Evolutionary conservation across 1,140 invertebrate species (phyloP).

Genomic region (Ceratoteleas bidentatus): DNA sequence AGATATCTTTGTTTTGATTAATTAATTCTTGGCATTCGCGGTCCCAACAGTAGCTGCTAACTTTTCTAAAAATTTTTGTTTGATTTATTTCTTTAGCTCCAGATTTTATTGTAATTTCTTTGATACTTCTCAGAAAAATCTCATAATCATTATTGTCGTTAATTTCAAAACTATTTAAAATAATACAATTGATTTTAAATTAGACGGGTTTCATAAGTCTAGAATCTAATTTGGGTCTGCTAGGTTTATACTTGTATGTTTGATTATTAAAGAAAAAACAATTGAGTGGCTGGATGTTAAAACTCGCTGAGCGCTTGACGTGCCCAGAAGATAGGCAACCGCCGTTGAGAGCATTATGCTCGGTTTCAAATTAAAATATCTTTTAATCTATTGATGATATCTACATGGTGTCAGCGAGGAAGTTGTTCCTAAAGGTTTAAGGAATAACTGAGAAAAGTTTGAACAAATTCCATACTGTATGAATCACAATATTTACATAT

Average conservation of each 20-base stretch:
- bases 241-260: conserved; percentile 3
- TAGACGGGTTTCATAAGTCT: not conserved
- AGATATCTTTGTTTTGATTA: conserved; percentile 7
- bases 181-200: not conserved
- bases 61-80: conserved; percentile 6
- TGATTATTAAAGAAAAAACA: conserved; percentile 13
- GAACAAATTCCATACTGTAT: too few species aligned
- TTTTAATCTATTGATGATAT: too few species aligned
- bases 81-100: conserved; percentile 8
- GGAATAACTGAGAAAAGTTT: too few species aligned
- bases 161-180: not conserved
- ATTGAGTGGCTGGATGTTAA: too few species aligned
- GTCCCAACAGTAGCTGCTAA: conserved; percentile 20
- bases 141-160: not conserved
- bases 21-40: conserved; percentile 10
- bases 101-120: not conserved
- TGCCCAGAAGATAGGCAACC: too few species aligned
- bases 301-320: too few species aligned
- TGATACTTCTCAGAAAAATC: not conserved
- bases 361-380: too few species aligned
- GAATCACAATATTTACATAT: too few species aligned
- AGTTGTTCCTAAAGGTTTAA: too few species aligned
- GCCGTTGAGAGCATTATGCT: too few species aligned
- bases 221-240: not conserved
- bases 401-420: too few species aligned